phyloP scores from a whole-genome alignment of 2,797 vertebrate species.

The Pangasius larnaudii region DNA sequence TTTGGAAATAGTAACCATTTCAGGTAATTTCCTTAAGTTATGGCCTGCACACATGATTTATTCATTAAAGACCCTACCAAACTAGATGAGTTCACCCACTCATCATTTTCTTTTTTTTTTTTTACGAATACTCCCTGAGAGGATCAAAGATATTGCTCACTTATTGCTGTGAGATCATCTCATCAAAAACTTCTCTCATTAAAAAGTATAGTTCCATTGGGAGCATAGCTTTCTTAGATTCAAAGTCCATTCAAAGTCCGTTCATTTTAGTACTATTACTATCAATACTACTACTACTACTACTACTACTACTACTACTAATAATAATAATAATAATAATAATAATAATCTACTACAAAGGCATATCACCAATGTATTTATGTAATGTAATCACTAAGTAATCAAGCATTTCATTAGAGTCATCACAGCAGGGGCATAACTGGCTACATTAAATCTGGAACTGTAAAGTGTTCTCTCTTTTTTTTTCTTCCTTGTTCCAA shows the following conservation, averaged over 20 bases:
- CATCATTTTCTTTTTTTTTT: neutral
- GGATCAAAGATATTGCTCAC: slow-evolving; percentile 13
- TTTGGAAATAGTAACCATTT: slow-evolving; percentile 31
- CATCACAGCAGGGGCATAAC: neutral
- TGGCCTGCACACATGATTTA: slow-evolving; percentile 21
- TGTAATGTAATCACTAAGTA: neutral
- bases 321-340: neutral
- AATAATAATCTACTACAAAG: neutral
- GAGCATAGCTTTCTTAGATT: neutral
- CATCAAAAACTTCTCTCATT: neutral
- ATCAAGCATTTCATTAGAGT: slow-evolving; percentile 1
- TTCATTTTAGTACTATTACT: neutral
- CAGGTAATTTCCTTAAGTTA: slow-evolving; percentile 24
- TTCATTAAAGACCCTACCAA: slow-evolving; percentile 29
- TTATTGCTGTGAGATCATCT: slow-evolving; percentile 8
- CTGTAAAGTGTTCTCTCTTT: neutral
- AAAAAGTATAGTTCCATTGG: neutral
- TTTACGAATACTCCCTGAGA: neutral
- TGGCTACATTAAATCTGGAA: neutral
- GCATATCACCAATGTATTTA: neutral
- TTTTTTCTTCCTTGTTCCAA: neutral
- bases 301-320: neutral
- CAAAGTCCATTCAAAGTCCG: neutral
- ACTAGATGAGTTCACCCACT: slow-evolving; percentile 30
- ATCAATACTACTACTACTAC: neutral